phyloP scores from a whole-genome alignment of 2,797 vertebrate genomes.

The Erithacus rubecula region DNA sequence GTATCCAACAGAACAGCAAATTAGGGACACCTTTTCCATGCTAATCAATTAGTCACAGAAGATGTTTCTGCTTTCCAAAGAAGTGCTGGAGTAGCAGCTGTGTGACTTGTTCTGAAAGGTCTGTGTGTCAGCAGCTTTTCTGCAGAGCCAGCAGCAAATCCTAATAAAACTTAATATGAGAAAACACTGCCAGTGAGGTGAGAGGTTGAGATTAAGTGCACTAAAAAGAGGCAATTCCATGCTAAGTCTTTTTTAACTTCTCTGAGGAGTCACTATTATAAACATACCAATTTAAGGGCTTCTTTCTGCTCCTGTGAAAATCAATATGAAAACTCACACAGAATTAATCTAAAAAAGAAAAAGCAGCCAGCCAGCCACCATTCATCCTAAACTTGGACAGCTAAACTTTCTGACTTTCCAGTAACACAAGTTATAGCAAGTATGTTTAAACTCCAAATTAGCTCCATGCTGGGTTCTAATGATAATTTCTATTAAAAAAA shows the following conservation, averaged over 20 bases:
- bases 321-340: background rate
- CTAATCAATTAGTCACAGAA: slow-evolving; percentile 54
- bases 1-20: background rate
- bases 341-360: slow-evolving; percentile 1
- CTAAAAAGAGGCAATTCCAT: background rate
- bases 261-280: background rate
- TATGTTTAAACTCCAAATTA: background rate
- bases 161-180: slow-evolving; percentile 24
- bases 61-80: background rate
- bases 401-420: background rate
- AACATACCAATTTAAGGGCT: background rate
- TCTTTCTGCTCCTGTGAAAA: background rate
- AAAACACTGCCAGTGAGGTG: slow-evolving; percentile 22
- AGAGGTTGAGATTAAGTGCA: slow-evolving; percentile 13
- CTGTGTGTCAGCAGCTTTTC: slow-evolving; percentile 59
- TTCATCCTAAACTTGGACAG: background rate
- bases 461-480: background rate
- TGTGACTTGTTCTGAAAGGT: background rate
- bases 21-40: slow-evolving; percentile 24
- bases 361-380: background rate
- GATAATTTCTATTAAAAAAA: background rate
- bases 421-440: background rate
- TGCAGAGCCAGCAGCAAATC: slow-evolving; percentile 45
- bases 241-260: background rate
- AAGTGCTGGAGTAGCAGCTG: slow-evolving; percentile 17